A percentile compares a stretch with the other conserved stretches of the same genome.
phyloP scores from a whole-genome alignment of 2,888 invertebrate species.

The Cerastis rubricosa region DNA sequence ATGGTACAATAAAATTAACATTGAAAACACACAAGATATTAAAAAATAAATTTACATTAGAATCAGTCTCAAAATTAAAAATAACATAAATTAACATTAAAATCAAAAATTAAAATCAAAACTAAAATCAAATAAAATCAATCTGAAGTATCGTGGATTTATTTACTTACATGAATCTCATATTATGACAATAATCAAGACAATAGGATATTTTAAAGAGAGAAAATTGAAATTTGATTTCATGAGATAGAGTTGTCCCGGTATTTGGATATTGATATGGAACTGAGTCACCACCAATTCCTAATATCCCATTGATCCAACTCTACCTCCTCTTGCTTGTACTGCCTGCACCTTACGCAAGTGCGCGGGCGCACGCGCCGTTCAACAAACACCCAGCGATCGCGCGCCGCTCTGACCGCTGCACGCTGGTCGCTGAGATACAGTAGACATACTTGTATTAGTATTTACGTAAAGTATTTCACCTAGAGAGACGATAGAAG shows the following conservation, averaged over 20 bases:
- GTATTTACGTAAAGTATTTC: neutral
- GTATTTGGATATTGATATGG: no score
- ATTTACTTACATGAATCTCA: neutral
- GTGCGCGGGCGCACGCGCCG: conserved; percentile 63
- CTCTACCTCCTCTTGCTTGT: conserved; percentile 31
- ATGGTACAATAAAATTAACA: no score
- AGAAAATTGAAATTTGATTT: neutral
- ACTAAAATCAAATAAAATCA: no score
- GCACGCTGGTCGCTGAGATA: conserved; percentile 4
- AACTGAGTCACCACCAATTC: neutral
- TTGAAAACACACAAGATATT: no score
- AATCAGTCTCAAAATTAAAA: no score
- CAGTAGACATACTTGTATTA: neutral
- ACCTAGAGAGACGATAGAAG: neutral
- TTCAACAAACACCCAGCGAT: conserved; percentile 43
- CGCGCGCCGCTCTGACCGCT: neutral
- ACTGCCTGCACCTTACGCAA: conserved; percentile 63
- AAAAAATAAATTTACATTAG: no score
- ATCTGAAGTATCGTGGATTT: neutral
- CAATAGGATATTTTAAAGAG: neutral
- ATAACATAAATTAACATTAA: no score
- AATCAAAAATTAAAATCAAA: no score
- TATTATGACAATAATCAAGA: neutral
- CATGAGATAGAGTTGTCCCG: neutral
- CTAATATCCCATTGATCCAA: no score